Evolutionary conservation across 1,140 invertebrate species (phyloP).

Genomic region (Ceratosolen solmsi): DNA sequence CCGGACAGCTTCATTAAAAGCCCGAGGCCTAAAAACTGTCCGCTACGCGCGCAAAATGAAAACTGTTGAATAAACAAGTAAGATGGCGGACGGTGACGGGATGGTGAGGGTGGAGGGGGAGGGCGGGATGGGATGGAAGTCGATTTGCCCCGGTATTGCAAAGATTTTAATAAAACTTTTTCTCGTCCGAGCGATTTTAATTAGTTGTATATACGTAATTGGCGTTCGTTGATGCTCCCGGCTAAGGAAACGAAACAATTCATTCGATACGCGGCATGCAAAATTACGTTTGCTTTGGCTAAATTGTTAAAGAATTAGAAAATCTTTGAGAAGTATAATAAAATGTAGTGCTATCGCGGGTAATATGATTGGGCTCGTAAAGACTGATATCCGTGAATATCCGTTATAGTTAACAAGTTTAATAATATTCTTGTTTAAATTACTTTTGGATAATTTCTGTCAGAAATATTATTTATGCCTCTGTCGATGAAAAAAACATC

Average conservation of each 20-base stretch:
- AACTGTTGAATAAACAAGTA: constrained; percentile 37
- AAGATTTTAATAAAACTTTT: constrained; percentile 2
- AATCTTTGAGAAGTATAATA: not conserved
- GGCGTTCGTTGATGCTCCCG: too few species aligned
- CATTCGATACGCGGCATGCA: not conserved
- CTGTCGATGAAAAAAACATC: too few species aligned
- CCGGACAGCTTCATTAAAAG: constrained; percentile 60
- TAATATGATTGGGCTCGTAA: not conserved
- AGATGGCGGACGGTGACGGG: too few species aligned
- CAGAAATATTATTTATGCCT: too few species aligned
- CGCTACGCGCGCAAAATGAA: constrained; percentile 22
- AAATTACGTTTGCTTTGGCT: not conserved
- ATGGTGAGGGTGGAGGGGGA: too few species aligned
- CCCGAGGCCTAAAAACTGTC: constrained; percentile 55
- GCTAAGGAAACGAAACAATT: not conserved
- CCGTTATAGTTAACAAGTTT: too few species aligned
- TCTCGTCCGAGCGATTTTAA: not conserved
- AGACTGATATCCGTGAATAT: too few species aligned
- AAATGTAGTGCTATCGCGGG: too few species aligned
- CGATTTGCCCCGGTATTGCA: not conserved
- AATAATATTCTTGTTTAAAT: too few species aligned
- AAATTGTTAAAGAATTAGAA: not conserved
- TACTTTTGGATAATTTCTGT: too few species aligned
- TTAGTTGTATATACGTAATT: constrained; percentile 3
- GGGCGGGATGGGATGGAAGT: too few species aligned